phyloP scores from a whole-genome alignment of 2,888 invertebrate species.

The Dryocosmus kuriphilus region DNA sequence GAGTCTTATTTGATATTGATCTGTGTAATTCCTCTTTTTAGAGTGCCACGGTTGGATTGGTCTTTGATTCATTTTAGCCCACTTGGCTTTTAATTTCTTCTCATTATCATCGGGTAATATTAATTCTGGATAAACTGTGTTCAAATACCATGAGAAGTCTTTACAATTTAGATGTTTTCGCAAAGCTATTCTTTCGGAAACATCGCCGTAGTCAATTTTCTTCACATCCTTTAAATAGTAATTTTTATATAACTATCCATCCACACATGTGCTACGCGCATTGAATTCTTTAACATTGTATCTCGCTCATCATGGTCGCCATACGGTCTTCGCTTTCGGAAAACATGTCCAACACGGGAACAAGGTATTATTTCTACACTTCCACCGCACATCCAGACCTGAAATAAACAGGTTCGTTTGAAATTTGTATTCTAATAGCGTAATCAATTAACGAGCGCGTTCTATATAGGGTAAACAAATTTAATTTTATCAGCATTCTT shows the following conservation, averaged over 20 bases:
- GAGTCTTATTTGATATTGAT: constrained; percentile 86
- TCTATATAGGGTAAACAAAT: no score
- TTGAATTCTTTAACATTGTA: constrained; percentile 93
- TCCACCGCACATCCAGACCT: constrained; percentile 99
- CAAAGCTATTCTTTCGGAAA: constrained; percentile 86
- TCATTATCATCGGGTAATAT: constrained; percentile 82
- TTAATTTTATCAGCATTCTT: constrained; percentile 14
- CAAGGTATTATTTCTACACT: constrained; percentile 94
- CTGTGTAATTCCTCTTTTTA: constrained; percentile 86
- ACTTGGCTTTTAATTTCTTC: constrained; percentile 80
- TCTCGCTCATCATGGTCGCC: constrained; percentile 89
- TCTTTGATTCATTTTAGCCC: constrained; percentile 82
- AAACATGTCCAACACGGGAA: constrained; percentile 97
- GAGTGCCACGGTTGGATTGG: constrained; percentile 91
- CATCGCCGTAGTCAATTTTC: constrained; percentile 86
- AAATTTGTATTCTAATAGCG: not conserved
- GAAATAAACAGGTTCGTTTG: not conserved
- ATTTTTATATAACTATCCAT: constrained; percentile 96
- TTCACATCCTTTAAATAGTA: constrained; percentile 86
- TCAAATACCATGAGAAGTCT: constrained; percentile 92
- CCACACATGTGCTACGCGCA: constrained; percentile 97
- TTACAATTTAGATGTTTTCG: constrained; percentile 88
- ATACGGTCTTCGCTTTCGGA: constrained; percentile 95
- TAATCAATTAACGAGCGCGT: not conserved
- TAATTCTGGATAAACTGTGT: constrained; percentile 90